Conservation (phyloP, 2,113 vertebrate genomes). For the Spilogale gracilis region DNA sequence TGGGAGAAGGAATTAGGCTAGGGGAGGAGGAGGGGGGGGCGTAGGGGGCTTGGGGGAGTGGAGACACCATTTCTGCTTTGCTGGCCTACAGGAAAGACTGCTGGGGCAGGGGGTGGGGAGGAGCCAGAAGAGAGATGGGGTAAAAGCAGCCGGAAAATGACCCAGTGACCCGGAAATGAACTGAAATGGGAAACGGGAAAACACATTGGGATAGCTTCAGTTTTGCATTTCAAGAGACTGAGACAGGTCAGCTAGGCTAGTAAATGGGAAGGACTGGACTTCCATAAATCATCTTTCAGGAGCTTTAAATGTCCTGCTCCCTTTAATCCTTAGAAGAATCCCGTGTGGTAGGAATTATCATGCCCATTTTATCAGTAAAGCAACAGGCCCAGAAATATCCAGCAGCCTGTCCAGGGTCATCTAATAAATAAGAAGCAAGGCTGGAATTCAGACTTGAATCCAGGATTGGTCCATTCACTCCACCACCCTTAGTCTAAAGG, state of each 20-base stretch:
- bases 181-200: background rate
- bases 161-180: background rate
- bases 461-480: background rate
- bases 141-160: background rate
- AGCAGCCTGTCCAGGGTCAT: background rate
- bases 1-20: background rate
- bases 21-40: background rate
- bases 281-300: background rate
- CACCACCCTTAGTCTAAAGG: background rate
- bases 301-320: background rate
- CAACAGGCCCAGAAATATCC: background rate
- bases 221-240: background rate
- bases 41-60: background rate
- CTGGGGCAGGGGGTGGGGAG: background rate
- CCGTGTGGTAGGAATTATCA: background rate
- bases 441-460: background rate
- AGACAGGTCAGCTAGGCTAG: background rate
- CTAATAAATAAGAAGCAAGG: background rate
- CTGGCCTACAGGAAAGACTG: too few species aligned
- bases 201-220: background rate
- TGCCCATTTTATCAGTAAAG: background rate
- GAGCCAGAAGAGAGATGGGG: background rate
- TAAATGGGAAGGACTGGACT: background rate
- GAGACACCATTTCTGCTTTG: background rate
- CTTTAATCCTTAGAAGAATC: background rate